Base-by-base conservation (phyloP, 2,888 invertebrate species). In the Tubulanus polymorphus region DNA sequence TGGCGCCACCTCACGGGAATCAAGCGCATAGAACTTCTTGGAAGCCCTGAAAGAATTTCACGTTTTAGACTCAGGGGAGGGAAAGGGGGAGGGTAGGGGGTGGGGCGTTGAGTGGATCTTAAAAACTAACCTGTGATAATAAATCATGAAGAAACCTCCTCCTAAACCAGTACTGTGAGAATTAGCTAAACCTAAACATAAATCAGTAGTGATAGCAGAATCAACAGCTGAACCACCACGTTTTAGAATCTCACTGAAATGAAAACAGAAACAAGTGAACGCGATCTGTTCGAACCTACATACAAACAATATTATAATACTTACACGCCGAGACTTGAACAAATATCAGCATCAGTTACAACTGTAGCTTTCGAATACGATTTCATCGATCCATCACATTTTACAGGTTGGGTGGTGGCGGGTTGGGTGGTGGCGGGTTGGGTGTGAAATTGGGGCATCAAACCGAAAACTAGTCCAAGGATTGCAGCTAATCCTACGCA, bases 1-100 rank as follows among this genome's bases (percentile, higher is more conserved):
- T 0, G 91, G 91, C 0, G 91, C 90, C 0, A 80, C 83, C 79
- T 92, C 92, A 47, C 91, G 81, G 0, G 90, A 89, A 65, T 87
- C 85, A 1, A 92, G 81, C 3, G 65, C 57, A 26, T 48, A 26
- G n/a, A 61, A 52, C 26, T 50, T 15, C 23, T 50, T 25, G 23
- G n/a, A 59, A 1, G 64, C 63, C 46, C 73, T 72, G 57, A 23
- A 59, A 52, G n/a, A n/a, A n/a, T n/a, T n/a, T n/a, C n/a, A n/a
- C n/a, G n/a, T n/a, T n/a, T n/a, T n/a, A n/a, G n/a, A n/a, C n/a
- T n/a, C n/a, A n/a, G n/a, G n/a, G n/a, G n/a, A n/a, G n/a, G n/a
- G n/a, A n/a, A n/a, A n/a, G n/a, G n/a, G n/a, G n/a, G n/a, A n/a
- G n/a, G n/a, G n/a, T n/a, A n/a, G n/a, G n/a, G n/a, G n/a, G n/a